Conservation (phyloP, 2,888 invertebrate species). For the Gisinianus flammeolus region DNA sequence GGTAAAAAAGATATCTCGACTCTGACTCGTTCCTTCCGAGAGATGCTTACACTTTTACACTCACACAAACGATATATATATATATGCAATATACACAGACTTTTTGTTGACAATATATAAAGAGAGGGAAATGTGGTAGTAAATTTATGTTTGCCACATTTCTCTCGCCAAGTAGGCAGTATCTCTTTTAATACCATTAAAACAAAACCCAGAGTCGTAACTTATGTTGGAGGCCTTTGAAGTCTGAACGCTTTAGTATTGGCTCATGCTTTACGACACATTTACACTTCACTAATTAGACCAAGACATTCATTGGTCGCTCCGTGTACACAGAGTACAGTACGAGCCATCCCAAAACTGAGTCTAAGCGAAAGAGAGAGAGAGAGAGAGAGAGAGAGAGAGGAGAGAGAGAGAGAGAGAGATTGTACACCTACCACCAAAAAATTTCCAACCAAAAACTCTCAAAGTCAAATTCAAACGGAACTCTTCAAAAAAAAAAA, state of each 20-base stretch:
- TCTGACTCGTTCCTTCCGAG: too few relatives aligned
- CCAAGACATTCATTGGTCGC: constrained; percentile 2
- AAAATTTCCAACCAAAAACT: too few relatives aligned
- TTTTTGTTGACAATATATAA: constrained; percentile 13
- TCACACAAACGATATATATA: too few relatives aligned
- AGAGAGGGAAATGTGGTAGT: neutral
- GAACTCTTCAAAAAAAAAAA: neutral
- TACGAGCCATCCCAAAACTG: too few relatives aligned
- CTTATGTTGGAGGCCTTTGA: constrained; percentile 13
- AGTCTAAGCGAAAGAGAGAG: too few relatives aligned
- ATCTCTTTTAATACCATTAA: neutral
- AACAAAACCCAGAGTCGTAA: neutral
- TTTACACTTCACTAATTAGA: constrained; percentile 49
- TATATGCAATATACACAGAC: too few relatives aligned
- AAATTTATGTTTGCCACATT: constrained; percentile 33
- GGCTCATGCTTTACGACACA: constrained; percentile 37
- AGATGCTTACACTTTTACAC: too few relatives aligned
- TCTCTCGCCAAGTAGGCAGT: neutral
- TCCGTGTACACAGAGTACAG: neutral
- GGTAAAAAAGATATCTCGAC: too few relatives aligned
- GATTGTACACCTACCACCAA: too few relatives aligned
- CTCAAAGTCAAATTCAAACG: too few relatives aligned
- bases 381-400: constrained; percentile 12
- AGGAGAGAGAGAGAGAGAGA: neutral
- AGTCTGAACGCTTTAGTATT: constrained; percentile 25